Conservation (phyloP, 2,797 vertebrate species). For the Synaphobranchus kaupii region DNA sequence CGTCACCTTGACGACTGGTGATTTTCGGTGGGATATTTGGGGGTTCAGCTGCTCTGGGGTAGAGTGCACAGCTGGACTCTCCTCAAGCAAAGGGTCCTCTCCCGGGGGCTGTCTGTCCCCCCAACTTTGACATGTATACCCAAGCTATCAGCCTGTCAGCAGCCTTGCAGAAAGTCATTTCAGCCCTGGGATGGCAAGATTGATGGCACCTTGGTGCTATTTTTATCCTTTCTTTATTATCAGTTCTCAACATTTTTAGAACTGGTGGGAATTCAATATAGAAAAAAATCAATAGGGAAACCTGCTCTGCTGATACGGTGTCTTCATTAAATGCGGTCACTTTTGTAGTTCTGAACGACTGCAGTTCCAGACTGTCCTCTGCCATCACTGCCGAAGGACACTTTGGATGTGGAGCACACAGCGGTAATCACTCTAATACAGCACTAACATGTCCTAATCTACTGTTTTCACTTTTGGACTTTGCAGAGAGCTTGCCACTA, state of each 20-base stretch:
- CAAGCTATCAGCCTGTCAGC: conserved; percentile 16
- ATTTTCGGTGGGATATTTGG: neutral
- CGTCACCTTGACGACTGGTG: neutral
- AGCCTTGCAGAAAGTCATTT: neutral
- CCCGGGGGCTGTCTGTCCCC: neutral
- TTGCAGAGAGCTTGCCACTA: neutral
- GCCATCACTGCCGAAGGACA: neutral
- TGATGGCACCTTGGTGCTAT: neutral
- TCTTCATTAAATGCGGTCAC: neutral
- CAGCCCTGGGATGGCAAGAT: neutral
- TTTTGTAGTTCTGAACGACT: neutral
- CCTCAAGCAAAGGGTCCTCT: neutral
- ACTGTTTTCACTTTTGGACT: neutral
- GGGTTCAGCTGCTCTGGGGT: neutral
- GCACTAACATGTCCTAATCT: too few relatives aligned
- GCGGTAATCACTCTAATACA: too few relatives aligned
- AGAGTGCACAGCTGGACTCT: neutral
- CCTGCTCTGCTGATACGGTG: neutral
- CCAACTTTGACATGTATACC: neutral
- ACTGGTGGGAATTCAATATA: neutral
- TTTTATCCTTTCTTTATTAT: neutral
- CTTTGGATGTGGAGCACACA: neutral
- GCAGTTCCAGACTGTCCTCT: neutral
- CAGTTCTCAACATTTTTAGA: neutral
- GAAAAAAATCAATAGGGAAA: neutral